These are phyloP conservation scores for Whitmania pigra DNA, from an alignment of 1,140 invertebrate genomes.

Conservation along the genomic window DNA sequence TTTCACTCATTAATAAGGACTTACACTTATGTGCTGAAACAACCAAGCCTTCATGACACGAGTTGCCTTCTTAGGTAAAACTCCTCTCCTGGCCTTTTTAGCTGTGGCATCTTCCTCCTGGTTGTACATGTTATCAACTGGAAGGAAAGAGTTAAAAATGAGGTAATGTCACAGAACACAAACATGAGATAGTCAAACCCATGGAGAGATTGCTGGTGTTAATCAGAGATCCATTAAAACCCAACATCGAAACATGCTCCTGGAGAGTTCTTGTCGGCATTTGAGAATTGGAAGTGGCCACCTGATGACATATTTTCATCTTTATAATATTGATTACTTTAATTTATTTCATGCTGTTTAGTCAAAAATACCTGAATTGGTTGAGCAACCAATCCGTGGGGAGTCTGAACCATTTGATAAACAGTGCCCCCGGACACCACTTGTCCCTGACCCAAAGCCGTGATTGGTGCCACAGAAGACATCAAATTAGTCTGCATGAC, in stretches of 20 bases:
- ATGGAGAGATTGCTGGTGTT: background rate
- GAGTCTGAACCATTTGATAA: slow-evolving; percentile 47
- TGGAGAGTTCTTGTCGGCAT: too few relatives aligned
- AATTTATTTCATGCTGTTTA: background rate
- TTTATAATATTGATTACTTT: background rate
- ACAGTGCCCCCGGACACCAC: slow-evolving; percentile 43
- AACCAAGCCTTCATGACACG: slow-evolving; percentile 82
- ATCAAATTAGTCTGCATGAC: slow-evolving; percentile 33
- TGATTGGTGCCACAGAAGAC: slow-evolving; percentile 35
- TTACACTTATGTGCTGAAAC: slow-evolving; percentile 79
- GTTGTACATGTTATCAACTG: too few relatives aligned
- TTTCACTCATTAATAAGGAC: slow-evolving; percentile 29
- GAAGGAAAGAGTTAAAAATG: too few relatives aligned
- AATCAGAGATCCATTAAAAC: background rate
- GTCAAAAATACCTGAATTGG: slow-evolving; percentile 43
- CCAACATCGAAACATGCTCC: too few relatives aligned
- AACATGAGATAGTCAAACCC: background rate
- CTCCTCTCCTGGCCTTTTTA: slow-evolving; percentile 45
- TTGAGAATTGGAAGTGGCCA: too few relatives aligned
- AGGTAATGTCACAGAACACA: too few relatives aligned
- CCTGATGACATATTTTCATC: too few relatives aligned
- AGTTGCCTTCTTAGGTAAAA: slow-evolving; percentile 78
- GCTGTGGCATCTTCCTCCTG: slow-evolving; percentile 18
- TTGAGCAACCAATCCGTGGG: slow-evolving; percentile 47
- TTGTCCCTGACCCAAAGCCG: slow-evolving; percentile 33